phyloP scores from a whole-genome alignment of 1,140 invertebrate genomes.

The Atta colombica region DNA sequence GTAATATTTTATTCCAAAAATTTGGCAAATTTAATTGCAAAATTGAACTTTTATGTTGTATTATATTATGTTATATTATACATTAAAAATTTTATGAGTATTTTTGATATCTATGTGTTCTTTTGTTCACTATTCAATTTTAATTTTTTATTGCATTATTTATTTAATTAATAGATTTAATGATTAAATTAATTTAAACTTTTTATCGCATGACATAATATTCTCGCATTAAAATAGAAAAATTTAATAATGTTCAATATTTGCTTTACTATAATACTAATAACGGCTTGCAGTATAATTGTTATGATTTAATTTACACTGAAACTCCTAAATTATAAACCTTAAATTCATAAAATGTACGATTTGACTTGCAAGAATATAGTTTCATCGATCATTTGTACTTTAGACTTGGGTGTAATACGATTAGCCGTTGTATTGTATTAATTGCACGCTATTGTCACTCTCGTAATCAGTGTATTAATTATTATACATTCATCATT shows the following conservation, averaged over 20 bases:
- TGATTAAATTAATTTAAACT: not conserved
- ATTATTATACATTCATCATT: conserved; percentile 62
- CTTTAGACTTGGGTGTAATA: conserved; percentile 29
- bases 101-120: not conserved
- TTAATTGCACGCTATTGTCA: conserved; percentile 50
- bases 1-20: not conserved
- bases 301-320: conserved; percentile 29
- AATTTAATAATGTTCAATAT: not conserved
- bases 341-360: not conserved
- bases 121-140: not conserved
- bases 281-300: not conserved
- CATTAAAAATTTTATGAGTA: not conserved
- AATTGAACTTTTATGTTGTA: not conserved
- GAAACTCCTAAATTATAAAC: not conserved
- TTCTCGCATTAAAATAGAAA: not conserved
- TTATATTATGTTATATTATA: no score
- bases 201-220: not conserved
- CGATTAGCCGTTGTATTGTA: conserved; percentile 25
- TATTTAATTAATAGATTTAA: not conserved
- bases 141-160: not conserved
- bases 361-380: conserved; percentile 36
- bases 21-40: not conserved
- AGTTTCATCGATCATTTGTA: conserved; percentile 6
- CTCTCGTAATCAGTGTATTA: conserved; percentile 66
- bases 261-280: not conserved